Evolutionary conservation across 2,888 invertebrate genomes (phyloP).

Genomic region (Lydus trimaculatus): DNA sequence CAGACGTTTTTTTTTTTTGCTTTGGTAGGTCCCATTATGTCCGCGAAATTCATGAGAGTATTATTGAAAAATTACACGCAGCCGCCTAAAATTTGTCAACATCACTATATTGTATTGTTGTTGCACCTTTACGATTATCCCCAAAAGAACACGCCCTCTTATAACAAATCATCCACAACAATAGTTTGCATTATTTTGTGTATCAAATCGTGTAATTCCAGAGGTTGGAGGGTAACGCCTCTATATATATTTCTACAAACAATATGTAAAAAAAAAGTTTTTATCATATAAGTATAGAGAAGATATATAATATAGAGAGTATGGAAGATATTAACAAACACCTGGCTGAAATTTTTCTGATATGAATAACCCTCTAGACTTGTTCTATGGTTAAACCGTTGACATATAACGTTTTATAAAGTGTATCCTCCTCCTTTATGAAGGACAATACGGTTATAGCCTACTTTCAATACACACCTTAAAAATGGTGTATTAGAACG

Average conservation of each 20-base stretch:
- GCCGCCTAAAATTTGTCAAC: conserved; percentile 56
- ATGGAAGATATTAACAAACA: conserved; percentile 44
- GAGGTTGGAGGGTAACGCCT: conserved; percentile 58
- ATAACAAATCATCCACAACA: conserved; percentile 52
- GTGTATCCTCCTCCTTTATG: conserved; percentile 38
- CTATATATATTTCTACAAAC: conserved; percentile 25
- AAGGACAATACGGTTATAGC: conserved; percentile 33
- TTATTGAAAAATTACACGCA: conserved; percentile 53
- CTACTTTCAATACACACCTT: conserved; percentile 42
- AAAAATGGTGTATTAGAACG: conserved; percentile 32
- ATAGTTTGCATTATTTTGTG: conserved; percentile 52
- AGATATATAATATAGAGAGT: conserved; percentile 43
- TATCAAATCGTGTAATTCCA: conserved; percentile 62
- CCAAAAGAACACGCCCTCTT: conserved; percentile 48
- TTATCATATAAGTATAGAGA: conserved; percentile 23
- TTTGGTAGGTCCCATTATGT: not conserved
- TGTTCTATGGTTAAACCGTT: conserved; percentile 28
- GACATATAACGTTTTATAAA: conserved; percentile 39
- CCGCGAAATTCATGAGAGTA: conserved; percentile 44
- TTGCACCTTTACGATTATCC: conserved; percentile 47
- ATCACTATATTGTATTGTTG: conserved; percentile 49
- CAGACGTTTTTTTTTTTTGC: not conserved
- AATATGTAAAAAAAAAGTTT: not conserved
- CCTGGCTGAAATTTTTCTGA: conserved; percentile 38
- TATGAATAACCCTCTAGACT: conserved; percentile 17